phyloP scores from a whole-genome alignment of 2,888 invertebrate genomes.

The Hanleya hanleyi region DNA sequence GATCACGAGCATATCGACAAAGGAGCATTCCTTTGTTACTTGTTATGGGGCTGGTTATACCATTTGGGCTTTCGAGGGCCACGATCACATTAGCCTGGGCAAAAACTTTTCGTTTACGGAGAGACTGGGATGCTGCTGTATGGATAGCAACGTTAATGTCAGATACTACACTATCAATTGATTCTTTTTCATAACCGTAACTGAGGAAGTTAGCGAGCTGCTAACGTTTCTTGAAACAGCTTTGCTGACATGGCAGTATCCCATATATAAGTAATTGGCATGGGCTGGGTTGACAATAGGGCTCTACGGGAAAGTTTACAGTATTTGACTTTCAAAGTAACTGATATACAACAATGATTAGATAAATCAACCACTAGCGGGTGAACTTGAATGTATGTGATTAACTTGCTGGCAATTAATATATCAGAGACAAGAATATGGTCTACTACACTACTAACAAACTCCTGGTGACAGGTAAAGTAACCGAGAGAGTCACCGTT shows the following conservation, averaged over 20 bases:
- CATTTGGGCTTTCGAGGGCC: not conserved
- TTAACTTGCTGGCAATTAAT: not conserved
- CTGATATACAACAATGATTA: not conserved
- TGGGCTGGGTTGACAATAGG: not conserved
- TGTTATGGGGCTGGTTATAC: not conserved
- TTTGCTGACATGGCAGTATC: not conserved
- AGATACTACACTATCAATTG: not conserved
- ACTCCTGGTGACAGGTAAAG: not conserved
- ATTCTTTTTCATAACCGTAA: no score
- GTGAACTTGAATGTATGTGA: not conserved
- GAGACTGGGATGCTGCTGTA: not conserved
- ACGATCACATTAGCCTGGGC: not conserved
- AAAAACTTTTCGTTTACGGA: not conserved
- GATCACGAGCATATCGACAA: not conserved
- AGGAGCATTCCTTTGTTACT: not conserved
- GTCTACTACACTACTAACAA: not conserved
- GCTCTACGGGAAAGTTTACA: not conserved
- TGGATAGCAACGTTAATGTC: not conserved
- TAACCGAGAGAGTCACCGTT: not conserved
- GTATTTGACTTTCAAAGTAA: not conserved
- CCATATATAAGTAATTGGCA: not conserved
- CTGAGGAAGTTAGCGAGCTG: no score
- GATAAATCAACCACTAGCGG: not conserved
- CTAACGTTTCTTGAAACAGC: not conserved
- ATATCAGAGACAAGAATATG: no score